A percentile compares a stretch with the other conserved stretches of the same genome.
Evolutionary conservation across 1,140 invertebrate genomes (phyloP).

Genomic region (Eueides isabella): DNA sequence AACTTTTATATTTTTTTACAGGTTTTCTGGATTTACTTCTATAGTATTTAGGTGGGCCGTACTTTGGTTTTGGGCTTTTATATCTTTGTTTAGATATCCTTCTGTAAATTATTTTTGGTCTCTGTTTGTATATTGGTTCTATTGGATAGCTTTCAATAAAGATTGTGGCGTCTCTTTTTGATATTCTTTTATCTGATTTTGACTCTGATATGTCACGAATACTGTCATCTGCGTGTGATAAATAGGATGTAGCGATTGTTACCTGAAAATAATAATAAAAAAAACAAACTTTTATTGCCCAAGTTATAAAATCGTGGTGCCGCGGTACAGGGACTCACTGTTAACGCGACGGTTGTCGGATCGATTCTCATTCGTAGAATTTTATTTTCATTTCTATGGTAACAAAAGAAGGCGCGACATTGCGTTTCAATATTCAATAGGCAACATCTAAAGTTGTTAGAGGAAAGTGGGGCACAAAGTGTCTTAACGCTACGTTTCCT

Average conservation of each 20-base stretch:
- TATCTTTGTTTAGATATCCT: slow-evolving; percentile 59
- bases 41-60: slow-evolving; percentile 47
- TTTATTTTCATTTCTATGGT: too few species aligned
- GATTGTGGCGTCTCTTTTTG: slow-evolving; percentile 59
- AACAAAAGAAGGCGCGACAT: too few species aligned
- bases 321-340: too few species aligned
- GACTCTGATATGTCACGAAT: slow-evolving; percentile 40
- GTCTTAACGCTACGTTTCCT: too few species aligned
- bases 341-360: too few species aligned
- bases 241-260: slow-evolving; percentile 52
- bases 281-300: neutral
- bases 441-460: too few species aligned
- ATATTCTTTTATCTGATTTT: slow-evolving; percentile 46
- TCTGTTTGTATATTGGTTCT: slow-evolving; percentile 51
- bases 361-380: too few species aligned
- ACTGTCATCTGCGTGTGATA: slow-evolving; percentile 34
- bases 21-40: slow-evolving; percentile 47
- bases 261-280: slow-evolving; percentile 54
- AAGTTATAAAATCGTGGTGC: too few species aligned
- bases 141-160: slow-evolving; percentile 57
- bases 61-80: slow-evolving; percentile 51
- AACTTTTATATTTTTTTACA: slow-evolving; percentile 46
- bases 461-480: too few species aligned
- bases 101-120: slow-evolving; percentile 61
- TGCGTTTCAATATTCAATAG: too few species aligned